These are phyloP conservation scores for Antitype chi DNA, from an alignment of 2,888 invertebrate genomes.

Conservation along the genomic window DNA sequence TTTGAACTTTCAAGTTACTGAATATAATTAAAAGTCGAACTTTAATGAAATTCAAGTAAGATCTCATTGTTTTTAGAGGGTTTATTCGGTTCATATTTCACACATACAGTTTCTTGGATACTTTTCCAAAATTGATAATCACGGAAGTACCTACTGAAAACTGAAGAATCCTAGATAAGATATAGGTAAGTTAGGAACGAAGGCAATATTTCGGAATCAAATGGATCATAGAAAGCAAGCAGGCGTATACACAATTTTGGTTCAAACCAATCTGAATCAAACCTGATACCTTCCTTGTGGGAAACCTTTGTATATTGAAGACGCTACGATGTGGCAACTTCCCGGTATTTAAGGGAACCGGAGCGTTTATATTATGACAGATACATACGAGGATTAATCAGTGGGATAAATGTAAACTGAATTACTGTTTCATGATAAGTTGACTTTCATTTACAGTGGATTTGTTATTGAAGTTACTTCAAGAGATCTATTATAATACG, in stretches of 20 bases:
- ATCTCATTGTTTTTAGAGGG: no score
- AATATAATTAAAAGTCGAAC: no score
- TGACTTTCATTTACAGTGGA: not conserved
- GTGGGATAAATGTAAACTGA: not conserved
- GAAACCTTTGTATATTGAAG: conserved; percentile 20
- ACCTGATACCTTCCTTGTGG: conserved; percentile 14
- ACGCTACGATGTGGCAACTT: not conserved
- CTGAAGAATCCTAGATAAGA: no score
- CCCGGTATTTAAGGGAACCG: not conserved
- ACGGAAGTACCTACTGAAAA: no score
- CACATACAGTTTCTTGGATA: no score
- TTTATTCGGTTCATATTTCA: no score
- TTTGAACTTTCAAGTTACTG: no score
- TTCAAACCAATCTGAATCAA: not conserved
- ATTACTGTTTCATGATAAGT: conserved; percentile 10
- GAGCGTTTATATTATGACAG: conserved; percentile 11
- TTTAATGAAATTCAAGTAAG: no score
- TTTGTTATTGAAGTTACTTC: not conserved
- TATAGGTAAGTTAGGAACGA: not conserved
- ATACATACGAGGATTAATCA: not conserved
- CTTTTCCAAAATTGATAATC: no score
- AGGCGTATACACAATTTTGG: not conserved
- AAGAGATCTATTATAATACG: not conserved
- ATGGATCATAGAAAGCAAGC: conserved; percentile 1
- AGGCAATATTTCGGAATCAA: conserved; percentile 2